Percentiles rank a stretch among this genome's conserved stretches.
phyloP scores from a whole-genome alignment of 2,797 vertebrate genomes.

The Hylomyscus alleni region DNA sequence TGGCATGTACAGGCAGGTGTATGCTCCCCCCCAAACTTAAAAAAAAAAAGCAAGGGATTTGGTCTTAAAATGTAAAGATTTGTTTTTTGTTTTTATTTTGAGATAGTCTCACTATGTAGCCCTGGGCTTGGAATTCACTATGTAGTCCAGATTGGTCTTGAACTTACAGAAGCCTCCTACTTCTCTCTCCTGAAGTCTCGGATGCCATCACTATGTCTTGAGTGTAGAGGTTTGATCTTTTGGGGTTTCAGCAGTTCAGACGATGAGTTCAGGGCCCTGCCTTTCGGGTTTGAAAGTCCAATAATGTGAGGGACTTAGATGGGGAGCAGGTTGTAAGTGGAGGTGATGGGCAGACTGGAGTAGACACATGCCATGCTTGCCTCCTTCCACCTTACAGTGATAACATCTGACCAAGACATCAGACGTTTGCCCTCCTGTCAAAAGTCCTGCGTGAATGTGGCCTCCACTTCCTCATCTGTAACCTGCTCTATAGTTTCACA shows the following conservation, averaged over 20 bases:
- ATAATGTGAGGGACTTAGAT: neutral
- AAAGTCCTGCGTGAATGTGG: neutral
- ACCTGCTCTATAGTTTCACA: slow-evolving; percentile 63
- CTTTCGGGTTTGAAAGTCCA: neutral
- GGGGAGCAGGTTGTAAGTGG: neutral
- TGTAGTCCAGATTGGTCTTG: neutral
- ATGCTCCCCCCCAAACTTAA: neutral
- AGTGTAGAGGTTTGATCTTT: neutral
- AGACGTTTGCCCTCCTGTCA: neutral
- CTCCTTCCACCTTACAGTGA: neutral
- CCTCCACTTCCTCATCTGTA: slow-evolving; percentile 70
- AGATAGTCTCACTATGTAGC: neutral
- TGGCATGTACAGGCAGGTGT: neutral
- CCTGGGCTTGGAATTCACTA: neutral
- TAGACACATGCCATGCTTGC: neutral
- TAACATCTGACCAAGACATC: slow-evolving; percentile 29
- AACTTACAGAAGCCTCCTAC: neutral
- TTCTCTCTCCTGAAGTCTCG: neutral
- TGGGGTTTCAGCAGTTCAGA: neutral
- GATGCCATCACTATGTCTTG: neutral
- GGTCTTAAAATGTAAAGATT: neutral
- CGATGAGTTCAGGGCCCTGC: neutral
- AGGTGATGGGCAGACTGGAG: neutral
- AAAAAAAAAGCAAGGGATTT: neutral
- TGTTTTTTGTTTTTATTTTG: neutral